Base-by-base conservation (phyloP, 2,888 invertebrate genomes). In the Iphiclides podalirius region DNA sequence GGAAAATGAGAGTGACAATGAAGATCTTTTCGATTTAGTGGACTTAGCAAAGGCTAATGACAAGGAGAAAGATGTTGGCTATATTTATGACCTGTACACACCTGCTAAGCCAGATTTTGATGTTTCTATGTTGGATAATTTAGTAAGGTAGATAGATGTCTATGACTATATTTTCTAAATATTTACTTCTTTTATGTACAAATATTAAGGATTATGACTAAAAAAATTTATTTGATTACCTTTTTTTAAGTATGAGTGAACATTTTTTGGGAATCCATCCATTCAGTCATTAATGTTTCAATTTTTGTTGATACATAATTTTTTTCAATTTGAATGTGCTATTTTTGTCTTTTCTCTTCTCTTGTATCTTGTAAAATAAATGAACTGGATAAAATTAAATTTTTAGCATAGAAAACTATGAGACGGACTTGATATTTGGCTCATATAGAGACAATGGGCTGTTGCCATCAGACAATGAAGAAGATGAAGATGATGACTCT, bases 401-500 rank as follows among this genome's bases (percentile, higher is more conserved):
- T 33, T 73, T 72, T 62, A 91, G 90, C 70, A 89, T 72, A 61
- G 82, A 82, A 59, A 73, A 82, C 49, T 79, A 76, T 51, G 80
- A 85, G 59, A 74, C 79, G 16, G 79, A 79, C 14, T 52, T 88
- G 1, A 65, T 82, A 43, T 67, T 79, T 20, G 80, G 78, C 2
- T 61, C 76, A 2, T 67, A 77, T 45, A 67, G 71, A 47, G 77
- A 81, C 31, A 75, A 75, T 43, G 68, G 71, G 0, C 53, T 57
- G 9, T 57, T 59, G 6, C 70, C 72, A 1, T 76, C 77, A 0
- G 68, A 66, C 34, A 63, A 64, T 9, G 80, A 67, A 16, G 90
- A 87, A 8, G 90, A 90, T 37, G 86, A 82, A 54, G 86, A 89
- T 48, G 92, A 92, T 61, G 94, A 95, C 70, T 95, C 95, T 0